phyloP scores from a whole-genome alignment of 2,888 invertebrate genomes.

The Ophonus ardosiacus region DNA sequence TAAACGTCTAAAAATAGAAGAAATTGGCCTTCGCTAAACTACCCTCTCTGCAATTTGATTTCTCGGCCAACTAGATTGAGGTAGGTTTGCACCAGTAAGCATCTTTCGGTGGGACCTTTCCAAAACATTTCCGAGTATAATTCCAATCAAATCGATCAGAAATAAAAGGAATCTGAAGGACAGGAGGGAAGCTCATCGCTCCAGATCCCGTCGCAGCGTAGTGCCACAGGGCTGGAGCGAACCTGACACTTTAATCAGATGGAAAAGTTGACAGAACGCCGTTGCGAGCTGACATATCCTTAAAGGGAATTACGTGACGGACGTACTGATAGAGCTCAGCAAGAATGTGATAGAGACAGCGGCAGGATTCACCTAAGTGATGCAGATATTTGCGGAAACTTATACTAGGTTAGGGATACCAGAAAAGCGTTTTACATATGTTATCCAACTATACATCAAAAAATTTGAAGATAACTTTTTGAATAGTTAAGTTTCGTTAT shows the following conservation, averaged over 20 bases:
- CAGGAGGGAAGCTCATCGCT: background rate
- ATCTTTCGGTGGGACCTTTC: conserved; percentile 31
- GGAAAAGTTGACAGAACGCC: conserved; percentile 54
- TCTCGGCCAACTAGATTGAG: conserved; percentile 6
- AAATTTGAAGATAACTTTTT: too few relatives aligned
- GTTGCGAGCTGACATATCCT: conserved; percentile 50
- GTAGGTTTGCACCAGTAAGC: conserved; percentile 42
- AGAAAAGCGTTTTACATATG: too few relatives aligned
- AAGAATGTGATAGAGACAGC: background rate
- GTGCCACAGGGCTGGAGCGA: conserved; percentile 7
- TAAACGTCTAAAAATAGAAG: background rate
- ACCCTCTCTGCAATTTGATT: conserved; percentile 17
- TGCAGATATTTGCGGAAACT: background rate
- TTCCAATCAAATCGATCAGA: conserved; percentile 44
- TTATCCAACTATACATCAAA: too few relatives aligned
- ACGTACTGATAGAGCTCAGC: conserved; percentile 43
- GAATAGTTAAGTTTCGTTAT: too few relatives aligned
- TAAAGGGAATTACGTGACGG: conserved; percentile 58
- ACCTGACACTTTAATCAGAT: conserved; percentile 61
- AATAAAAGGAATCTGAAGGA: conserved; percentile 33
- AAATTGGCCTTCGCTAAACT: background rate
- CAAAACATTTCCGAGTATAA: conserved; percentile 38
- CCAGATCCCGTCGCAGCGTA: background rate
- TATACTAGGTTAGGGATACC: too few relatives aligned
- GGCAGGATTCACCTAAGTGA: background rate